phyloP scores from a whole-genome alignment of 2,888 invertebrate genomes.

The Coleophora deauratella region DNA sequence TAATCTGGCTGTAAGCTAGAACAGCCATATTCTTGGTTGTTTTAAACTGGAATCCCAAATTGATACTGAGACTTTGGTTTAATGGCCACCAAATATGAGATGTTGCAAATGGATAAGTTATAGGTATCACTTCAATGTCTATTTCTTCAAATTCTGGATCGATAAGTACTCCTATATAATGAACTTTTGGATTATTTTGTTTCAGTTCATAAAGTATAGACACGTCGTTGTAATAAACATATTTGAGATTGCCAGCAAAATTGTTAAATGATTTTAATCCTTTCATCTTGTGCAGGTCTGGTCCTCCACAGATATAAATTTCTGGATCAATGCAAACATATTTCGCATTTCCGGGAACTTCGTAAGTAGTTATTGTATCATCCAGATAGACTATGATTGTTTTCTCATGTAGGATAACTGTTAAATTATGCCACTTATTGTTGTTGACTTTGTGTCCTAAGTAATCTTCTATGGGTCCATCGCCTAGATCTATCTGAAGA shows the following conservation, averaged over 20 bases:
- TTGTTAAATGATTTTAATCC: conserved; percentile 88
- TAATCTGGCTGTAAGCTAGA: conserved; percentile 87
- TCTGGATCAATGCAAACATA: conserved; percentile 93
- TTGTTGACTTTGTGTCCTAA: conserved; percentile 81
- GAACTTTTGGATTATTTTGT: conserved; percentile 88
- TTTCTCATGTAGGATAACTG: conserved; percentile 85
- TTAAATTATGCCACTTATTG: conserved; percentile 92
- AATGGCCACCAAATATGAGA: conserved; percentile 94
- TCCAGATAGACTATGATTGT: conserved; percentile 84
- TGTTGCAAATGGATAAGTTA: conserved; percentile 92
- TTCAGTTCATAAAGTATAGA: conserved; percentile 92
- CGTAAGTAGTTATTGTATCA: conserved; percentile 78
- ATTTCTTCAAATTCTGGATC: conserved; percentile 88
- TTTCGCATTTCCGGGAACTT: conserved; percentile 79
- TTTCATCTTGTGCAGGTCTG: conserved; percentile 86
- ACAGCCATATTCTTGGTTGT: conserved; percentile 88
- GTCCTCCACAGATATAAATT: conserved; percentile 93
- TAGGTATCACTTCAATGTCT: conserved; percentile 90
- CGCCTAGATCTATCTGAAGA: conserved; percentile 91
- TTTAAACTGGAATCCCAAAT: conserved; percentile 90
- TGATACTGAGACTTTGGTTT: conserved; percentile 80
- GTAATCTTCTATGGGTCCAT: conserved; percentile 79
- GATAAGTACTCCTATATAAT: conserved; percentile 81
- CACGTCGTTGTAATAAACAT: conserved; percentile 94
- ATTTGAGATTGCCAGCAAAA: conserved; percentile 91